phyloP scores from a whole-genome alignment of 2,888 invertebrate species.

The Luperina nickerlii region DNA sequence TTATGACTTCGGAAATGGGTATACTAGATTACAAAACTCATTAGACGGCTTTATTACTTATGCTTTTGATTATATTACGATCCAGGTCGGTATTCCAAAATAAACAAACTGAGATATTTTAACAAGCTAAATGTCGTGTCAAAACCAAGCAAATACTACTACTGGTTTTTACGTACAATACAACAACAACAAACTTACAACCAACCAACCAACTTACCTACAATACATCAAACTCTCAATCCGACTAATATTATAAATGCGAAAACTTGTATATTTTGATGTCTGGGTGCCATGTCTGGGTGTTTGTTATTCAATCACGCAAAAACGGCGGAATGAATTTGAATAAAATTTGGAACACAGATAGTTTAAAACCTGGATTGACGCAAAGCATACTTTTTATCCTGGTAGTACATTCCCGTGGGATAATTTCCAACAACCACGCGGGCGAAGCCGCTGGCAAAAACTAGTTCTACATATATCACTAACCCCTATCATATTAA shows the following conservation, averaged over 20 bases:
- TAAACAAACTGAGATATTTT: not conserved
- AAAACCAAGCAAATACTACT: not conserved
- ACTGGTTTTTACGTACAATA: not conserved
- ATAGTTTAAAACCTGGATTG: not conserved
- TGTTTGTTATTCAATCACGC: not conserved
- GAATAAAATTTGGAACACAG: not conserved
- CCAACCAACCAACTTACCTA: not conserved
- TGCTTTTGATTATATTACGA: slow-evolving; percentile 1
- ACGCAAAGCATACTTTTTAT: not conserved
- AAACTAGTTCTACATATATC: too few relatives aligned
- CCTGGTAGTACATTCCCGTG: too few relatives aligned
- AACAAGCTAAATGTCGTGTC: not conserved
- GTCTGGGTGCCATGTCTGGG: too few relatives aligned
- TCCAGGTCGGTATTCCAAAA: not conserved
- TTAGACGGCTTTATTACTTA: slow-evolving; percentile 26
- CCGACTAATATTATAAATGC: too few relatives aligned
- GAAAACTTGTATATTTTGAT: too few relatives aligned
- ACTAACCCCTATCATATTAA: not conserved
- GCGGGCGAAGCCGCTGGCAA: too few relatives aligned
- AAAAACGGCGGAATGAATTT: not conserved
- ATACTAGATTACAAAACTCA: slow-evolving; percentile 38
- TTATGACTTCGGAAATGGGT: slow-evolving; percentile 41
- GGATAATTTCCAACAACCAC: too few relatives aligned
- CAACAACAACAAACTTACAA: too few relatives aligned
- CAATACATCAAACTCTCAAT: not conserved